Percentiles rank a stretch among this genome's conserved stretches.
Evolutionary conservation across 2,888 invertebrate genomes (phyloP).

Genomic region (Neoaliturus tenellus): DNA sequence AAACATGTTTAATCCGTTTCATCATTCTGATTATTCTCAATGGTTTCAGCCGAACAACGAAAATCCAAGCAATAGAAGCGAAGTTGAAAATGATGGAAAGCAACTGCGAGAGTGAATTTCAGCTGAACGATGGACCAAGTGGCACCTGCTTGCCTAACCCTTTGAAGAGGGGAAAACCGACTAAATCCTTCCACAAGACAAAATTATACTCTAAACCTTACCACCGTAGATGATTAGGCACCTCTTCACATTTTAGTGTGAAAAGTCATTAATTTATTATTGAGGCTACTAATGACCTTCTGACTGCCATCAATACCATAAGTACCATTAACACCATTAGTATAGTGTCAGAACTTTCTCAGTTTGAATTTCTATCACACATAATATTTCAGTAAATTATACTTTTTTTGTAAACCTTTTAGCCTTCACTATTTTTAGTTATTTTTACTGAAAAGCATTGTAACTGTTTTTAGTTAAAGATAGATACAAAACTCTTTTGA

Average conservation of each 20-base stretch:
- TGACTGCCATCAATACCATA: not conserved
- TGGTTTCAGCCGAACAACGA: conserved; percentile 83
- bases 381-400: too few species aligned
- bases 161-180: not conserved
- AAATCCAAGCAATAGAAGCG: conserved; percentile 92
- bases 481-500: too few species aligned
- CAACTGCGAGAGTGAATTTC: conserved; percentile 57
- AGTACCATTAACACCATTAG: too few species aligned
- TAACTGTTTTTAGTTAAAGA: too few species aligned
- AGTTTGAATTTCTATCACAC: too few species aligned
- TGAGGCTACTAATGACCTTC: not conserved
- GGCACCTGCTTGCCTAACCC: not conserved
- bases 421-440: too few species aligned
- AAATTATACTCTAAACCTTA: conserved; percentile 39
- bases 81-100: conserved; percentile 88
- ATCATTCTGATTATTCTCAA: too few species aligned
- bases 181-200: not conserved
- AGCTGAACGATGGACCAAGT: conserved; percentile 56
- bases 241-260: not conserved
- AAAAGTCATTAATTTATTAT: not conserved
- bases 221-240: conserved; percentile 5
- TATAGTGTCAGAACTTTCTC: too few species aligned
- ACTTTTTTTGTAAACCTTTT: too few species aligned
- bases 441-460: too few species aligned
- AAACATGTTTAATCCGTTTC: too few species aligned